Evolutionary conservation across 2,797 vertebrate species (phyloP).

Genomic region (Acridotheres tristis): DNA sequence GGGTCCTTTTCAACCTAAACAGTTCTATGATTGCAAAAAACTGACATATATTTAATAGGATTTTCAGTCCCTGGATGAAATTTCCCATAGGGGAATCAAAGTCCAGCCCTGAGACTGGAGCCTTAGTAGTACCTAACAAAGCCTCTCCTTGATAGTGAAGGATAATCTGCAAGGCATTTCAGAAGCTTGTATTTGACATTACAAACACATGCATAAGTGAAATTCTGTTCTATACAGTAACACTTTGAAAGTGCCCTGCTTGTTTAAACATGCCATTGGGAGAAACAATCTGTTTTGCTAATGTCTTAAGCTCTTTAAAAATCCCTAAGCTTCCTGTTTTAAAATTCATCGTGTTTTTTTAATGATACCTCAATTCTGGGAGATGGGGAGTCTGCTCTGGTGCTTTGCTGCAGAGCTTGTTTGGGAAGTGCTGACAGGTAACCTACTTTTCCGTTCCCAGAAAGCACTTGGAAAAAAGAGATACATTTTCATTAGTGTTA

Average conservation of each 20-base stretch:
- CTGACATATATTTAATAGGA: not conserved
- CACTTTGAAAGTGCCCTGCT: constrained; percentile 31
- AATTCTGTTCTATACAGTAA: constrained; percentile 10
- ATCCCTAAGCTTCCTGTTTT: not conserved
- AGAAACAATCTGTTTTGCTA: constrained; percentile 58
- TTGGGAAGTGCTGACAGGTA: not conserved
- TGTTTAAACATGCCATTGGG: constrained; percentile 37
- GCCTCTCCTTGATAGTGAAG: not conserved
- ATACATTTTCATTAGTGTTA: not conserved
- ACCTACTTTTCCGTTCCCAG: not conserved
- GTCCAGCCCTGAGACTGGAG: not conserved
- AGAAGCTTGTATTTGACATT: constrained; percentile 5
- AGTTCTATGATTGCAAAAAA: not conserved
- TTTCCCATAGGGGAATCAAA: not conserved
- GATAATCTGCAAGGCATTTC: not conserved
- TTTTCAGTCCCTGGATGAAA: not conserved
- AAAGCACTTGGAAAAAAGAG: not conserved
- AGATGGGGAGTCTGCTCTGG: not conserved
- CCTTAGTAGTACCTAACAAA: not conserved
- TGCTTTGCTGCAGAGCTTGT: not conserved
- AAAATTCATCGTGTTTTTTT: not conserved
- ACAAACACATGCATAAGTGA: not conserved
- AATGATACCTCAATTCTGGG: not conserved
- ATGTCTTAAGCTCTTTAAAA: constrained; percentile 33
- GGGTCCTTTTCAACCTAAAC: not conserved